Conservation (phyloP, 2,113 vertebrate species). For the Bungarus multicinctus region DNA sequence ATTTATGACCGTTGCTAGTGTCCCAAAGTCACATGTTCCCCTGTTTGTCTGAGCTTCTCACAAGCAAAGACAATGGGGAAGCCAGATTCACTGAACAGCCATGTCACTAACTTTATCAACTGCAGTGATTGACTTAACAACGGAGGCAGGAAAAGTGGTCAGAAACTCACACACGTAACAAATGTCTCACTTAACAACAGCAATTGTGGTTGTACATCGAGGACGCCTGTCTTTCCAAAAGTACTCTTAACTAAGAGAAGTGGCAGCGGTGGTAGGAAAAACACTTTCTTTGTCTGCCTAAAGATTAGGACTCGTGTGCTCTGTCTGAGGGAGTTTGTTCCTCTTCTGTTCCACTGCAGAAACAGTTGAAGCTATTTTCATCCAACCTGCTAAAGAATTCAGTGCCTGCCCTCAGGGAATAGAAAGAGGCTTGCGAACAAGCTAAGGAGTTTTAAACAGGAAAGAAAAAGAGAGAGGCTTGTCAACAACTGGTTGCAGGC, state of each 20-base stretch:
- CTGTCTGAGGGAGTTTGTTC: neutral
- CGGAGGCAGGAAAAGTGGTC: neutral
- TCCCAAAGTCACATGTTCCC: too few relatives aligned
- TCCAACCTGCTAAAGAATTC: constrained; percentile 6
- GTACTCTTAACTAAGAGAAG: neutral
- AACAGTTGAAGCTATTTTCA: constrained; percentile 35
- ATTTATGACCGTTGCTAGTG: too few relatives aligned
- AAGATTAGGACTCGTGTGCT: neutral
- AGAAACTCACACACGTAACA: neutral
- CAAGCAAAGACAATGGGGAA: too few relatives aligned
- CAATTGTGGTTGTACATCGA: neutral
- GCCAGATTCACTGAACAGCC: too few relatives aligned
- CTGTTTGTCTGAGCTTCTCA: too few relatives aligned
- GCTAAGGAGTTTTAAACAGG: neutral
- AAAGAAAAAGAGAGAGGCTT: neutral
- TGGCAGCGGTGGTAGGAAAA: neutral
- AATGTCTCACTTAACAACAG: neutral
- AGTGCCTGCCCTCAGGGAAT: neutral
- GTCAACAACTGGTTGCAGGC: neutral
- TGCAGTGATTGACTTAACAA: neutral
- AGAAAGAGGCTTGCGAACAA: neutral
- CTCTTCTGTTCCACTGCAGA: neutral
- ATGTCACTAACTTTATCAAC: too few relatives aligned
- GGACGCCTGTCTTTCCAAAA: neutral
- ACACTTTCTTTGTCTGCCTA: neutral